These are phyloP conservation scores for Catocala sponsa DNA, from an alignment of 2,888 invertebrate genomes.

Conservation along the genomic window DNA sequence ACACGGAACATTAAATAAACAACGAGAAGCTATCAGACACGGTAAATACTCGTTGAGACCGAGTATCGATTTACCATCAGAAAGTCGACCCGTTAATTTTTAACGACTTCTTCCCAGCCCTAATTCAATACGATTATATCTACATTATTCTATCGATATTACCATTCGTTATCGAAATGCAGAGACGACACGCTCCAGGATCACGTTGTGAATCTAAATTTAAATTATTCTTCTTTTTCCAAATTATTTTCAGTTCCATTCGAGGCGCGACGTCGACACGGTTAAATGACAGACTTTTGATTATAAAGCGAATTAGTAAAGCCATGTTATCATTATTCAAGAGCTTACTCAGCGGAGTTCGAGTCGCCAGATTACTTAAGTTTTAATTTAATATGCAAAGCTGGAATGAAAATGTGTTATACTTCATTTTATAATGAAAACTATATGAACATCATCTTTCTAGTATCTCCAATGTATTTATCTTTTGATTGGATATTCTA, in stretches of 20 bases:
- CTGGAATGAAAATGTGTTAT: constrained; percentile 30
- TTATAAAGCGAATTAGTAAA: constrained; percentile 59
- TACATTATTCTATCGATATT: constrained; percentile 53
- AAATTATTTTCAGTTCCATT: constrained; percentile 35
- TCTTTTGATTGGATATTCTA: too few relatives aligned
- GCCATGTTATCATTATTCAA: constrained; percentile 60
- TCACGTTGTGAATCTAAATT: constrained; percentile 43
- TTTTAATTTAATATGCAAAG: constrained; percentile 53
- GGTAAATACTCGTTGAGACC: constrained; percentile 35
- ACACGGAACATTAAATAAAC: constrained; percentile 37
- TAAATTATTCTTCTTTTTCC: constrained; percentile 41
- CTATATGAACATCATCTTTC: too few relatives aligned
- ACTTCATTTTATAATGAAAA: constrained; percentile 15
- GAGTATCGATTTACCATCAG: constrained; percentile 81
- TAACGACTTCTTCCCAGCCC: constrained; percentile 71
- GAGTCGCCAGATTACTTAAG: constrained; percentile 57
- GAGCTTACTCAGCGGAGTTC: constrained; percentile 35
- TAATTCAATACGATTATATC: constrained; percentile 77
- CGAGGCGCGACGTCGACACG: constrained; percentile 11
- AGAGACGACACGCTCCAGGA: constrained; percentile 48
- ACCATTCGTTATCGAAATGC: constrained; percentile 66
- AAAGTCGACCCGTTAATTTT: constrained; percentile 76
- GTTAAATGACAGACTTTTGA: constrained; percentile 51
- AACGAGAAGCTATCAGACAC: constrained; percentile 35
- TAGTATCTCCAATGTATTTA: too few relatives aligned